A percentile compares a stretch with the other conserved stretches of the same genome.
Conservation (phyloP, 2,888 invertebrate species). For the Dyspetes luteomarginatus region DNA sequence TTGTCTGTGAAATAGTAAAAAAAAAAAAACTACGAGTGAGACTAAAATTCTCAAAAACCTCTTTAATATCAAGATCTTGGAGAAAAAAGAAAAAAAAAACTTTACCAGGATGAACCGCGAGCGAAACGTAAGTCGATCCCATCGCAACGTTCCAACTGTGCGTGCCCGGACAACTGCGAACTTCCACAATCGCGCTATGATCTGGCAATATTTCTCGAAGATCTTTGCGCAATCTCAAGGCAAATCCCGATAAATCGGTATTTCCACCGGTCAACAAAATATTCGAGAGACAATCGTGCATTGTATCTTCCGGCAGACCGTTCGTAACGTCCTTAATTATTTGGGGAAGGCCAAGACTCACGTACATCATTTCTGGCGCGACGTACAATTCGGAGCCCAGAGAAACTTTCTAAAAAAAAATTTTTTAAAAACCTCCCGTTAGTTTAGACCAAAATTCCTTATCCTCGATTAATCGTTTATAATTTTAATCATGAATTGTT, state of each 20-base stretch:
- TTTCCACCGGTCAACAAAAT: conserved; percentile 83
- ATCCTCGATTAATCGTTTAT: conserved; percentile 17
- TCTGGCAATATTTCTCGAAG: conserved; percentile 80
- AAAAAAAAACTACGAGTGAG: neutral
- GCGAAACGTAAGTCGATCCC: conserved; percentile 82
- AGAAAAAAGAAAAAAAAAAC: conserved; percentile 5
- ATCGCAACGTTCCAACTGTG: conserved; percentile 83
- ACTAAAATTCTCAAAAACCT: neutral
- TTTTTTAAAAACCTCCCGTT: neutral
- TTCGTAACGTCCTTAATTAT: conserved; percentile 81
- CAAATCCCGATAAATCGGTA: conserved; percentile 82
- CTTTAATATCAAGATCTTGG: neutral
- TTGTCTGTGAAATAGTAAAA: conserved; percentile 75
- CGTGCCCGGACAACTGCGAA: conserved; percentile 80
- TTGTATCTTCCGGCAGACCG: conserved; percentile 78
- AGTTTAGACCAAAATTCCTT: neutral
- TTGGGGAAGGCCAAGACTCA: conserved; percentile 81
- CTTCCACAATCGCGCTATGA: conserved; percentile 80
- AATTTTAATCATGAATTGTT: too few relatives aligned
- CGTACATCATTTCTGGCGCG: conserved; percentile 83
- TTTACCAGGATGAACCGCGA: conserved; percentile 81
- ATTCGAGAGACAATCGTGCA: conserved; percentile 81
- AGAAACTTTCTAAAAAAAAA: conserved; percentile 77
- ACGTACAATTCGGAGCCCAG: conserved; percentile 82
- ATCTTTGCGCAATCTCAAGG: conserved; percentile 80